Evolutionary conservation across 2,888 invertebrate genomes (phyloP), one percentile per base, ranked within the genome.

Genomic region (Sclerodermus sp.): DNA sequence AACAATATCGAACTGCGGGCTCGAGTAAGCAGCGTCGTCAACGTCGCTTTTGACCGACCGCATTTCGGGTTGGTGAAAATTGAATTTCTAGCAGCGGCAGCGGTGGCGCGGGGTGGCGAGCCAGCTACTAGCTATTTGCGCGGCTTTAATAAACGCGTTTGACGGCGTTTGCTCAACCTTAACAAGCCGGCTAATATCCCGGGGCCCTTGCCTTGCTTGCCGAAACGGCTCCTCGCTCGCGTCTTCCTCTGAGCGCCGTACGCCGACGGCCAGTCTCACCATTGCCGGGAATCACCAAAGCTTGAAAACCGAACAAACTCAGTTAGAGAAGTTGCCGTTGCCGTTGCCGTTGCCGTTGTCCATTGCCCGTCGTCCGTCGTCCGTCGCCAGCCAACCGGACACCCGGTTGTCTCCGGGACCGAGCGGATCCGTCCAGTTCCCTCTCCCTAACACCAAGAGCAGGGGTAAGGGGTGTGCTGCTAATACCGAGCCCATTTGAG

Each of bases 221-320:
- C 23, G 48, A 51, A 51, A 49, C 55, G 51, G 62, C 56, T 58
- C 57, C 52, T 55, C 51, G 48, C 23, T 23, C 23, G 48, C 47
- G 42, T 18, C 58, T 55, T 58, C 58, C 55, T 50, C 3, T 51
- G 49, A 42, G 31, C 43, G 18, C 48, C 30, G 47, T 44, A 44
- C 18, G 29, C 17, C 40, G 38, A 34, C 48, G 41, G 42, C 41
- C 49, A 16, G 40, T 17, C 36, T 23, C 46, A 47, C 48, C 50
- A 54, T 52, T 57, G 60, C 47, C 57, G 59, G 56, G 64, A 71
- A 68, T 64, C 67, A 66, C 65, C 64, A 70, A 72, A 70, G 71
- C 71, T 72, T 70, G 73, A 74, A 73, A 74, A 74, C 63, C 72
- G 71, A 74, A 74, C 68, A 74, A 75, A 74, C 70, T 73, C 66